Base-by-base conservation (phyloP, 2,888 invertebrate species). In the Andrena marginata region DNA sequence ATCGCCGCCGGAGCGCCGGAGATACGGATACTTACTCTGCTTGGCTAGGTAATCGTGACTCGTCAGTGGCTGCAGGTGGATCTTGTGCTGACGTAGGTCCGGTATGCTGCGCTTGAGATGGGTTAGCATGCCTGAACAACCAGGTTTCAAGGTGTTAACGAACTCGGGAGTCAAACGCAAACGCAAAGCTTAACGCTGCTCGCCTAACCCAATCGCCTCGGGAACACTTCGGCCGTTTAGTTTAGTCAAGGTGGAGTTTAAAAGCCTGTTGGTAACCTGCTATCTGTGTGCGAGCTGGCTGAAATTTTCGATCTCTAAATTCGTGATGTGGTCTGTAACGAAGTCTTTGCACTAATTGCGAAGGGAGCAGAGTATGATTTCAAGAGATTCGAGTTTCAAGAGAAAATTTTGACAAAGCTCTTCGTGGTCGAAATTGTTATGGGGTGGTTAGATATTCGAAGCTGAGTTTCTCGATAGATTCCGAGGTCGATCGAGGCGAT, bases 71-170 rank as follows among this genome's bases (percentile, higher is more conserved):
- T 96, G 97, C 94, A 96, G 97, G 93, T 96, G 93, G 89, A 95
- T 96, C 96, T 96, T 97, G 94, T 95, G 95, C 95, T 96, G 96
- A 95, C 97, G 96, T 94, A 97, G 96, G 95, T 97, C 97, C 94
- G 97, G 97, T 95, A 97, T 96, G 96, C 97, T 97, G 96, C 97
- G 96, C 96, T 97, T 97, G 95, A 97, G 96, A 95, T 97, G 97
- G 95, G 97, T 96, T 96, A 97, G 96, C 97, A 97, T 97, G 96
- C 97, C 97, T 97, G 96, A 96, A 96, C 95, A 95, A 92, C 92
- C 93, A 93, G 92, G 93, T 92, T 92, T 93, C 87, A 90, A 93
- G 91, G 92, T 91, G 93, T 93, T 93, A 93, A 92, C 91, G 87
- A 91, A 91, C 87, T 86, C 87, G 89, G 91, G 89, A 88, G 71